Conservation (phyloP, 2,888 invertebrate genomes). For the Conistra vaccinii region DNA sequence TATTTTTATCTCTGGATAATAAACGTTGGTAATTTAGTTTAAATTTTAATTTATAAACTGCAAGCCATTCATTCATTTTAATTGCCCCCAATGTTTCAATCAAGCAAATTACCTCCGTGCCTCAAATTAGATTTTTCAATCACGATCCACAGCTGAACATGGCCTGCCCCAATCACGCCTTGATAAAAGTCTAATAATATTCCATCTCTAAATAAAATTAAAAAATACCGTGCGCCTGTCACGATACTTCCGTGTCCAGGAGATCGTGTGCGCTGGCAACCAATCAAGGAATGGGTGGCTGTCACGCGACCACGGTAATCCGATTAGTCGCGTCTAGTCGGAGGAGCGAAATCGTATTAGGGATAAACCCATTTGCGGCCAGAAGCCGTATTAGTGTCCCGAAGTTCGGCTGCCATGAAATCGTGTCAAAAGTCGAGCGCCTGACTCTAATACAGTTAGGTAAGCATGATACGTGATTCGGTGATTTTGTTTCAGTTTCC, state of each 20-base stretch:
- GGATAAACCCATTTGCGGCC: constrained; percentile 69
- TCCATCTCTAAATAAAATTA: neutral
- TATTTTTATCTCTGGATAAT: constrained; percentile 1
- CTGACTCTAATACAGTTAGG: constrained; percentile 43
- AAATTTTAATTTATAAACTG: neutral
- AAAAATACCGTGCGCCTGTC: neutral
- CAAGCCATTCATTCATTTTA: neutral
- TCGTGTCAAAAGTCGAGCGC: constrained; percentile 58
- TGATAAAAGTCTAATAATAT: constrained; percentile 1
- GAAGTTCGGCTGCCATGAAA: constrained; percentile 63
- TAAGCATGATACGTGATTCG: constrained; percentile 29
- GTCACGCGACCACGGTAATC: constrained; percentile 63
- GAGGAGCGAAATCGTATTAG: constrained; percentile 66
- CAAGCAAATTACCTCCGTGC: constrained; percentile 24
- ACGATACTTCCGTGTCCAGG: constrained; percentile 7
- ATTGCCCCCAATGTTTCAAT: constrained; percentile 35
- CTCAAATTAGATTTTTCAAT: constrained; percentile 44
- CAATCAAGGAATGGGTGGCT: constrained; percentile 68
- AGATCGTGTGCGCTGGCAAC: constrained; percentile 29
- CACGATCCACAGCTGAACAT: neutral
- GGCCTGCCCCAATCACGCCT: neutral
- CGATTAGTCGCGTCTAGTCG: constrained; percentile 60
- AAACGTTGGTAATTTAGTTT: neutral
- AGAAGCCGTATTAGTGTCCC: constrained; percentile 67
- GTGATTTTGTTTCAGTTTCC: constrained; percentile 45